Base-by-base conservation (phyloP, 2,797 vertebrate species). In the Arnoldichthys spilopterus region DNA sequence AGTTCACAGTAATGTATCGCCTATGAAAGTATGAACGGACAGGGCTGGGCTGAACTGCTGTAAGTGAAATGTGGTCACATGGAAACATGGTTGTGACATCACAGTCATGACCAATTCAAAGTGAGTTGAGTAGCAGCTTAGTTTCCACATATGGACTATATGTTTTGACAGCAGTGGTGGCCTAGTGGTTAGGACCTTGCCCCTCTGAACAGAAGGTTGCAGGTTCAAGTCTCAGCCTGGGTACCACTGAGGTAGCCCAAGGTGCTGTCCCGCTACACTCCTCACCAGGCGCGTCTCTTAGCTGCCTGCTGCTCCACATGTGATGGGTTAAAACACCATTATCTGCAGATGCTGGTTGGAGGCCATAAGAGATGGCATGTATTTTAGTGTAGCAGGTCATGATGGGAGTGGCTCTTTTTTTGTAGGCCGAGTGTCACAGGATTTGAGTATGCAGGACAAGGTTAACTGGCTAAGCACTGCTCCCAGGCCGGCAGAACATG, bases 391-490 rank as follows among this genome's bases (percentile, higher is more conserved):
- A 15, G 37, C 32, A 20, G 37, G 11, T 24, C n/a, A 6, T 26
- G 22, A 67, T 6, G 64, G 16, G 40, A 45, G 40, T 47, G 22
- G n/a, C 8, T 66, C 34, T 28, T 24, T 62, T 24, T 67, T 67
- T 67, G 43, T 67, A 67, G 64, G 64, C 64, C 22, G 3, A 28
- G 64, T 28, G 22, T 67, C 22, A 15, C 40, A 67, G 64, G 64
- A 67, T 47, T 67, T 67, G 40, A 67, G 15, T 24, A 67, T 47
- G 40, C 64, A 13, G 64, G 40, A 67, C 64, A 67, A 67, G 64
- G 64, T 67, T 45, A 67, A 67, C 13, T 12, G 40, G 24, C 22
- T 67, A 47, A 67, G n/a, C n/a, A 37, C 20, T 67, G 37, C 64
- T 28, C 22, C 9, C 1, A 8, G n/a, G 64, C 24, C 9, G 20